phyloP scores from a whole-genome alignment of 2,888 invertebrate genomes.

The Oscheius onirici region DNA sequence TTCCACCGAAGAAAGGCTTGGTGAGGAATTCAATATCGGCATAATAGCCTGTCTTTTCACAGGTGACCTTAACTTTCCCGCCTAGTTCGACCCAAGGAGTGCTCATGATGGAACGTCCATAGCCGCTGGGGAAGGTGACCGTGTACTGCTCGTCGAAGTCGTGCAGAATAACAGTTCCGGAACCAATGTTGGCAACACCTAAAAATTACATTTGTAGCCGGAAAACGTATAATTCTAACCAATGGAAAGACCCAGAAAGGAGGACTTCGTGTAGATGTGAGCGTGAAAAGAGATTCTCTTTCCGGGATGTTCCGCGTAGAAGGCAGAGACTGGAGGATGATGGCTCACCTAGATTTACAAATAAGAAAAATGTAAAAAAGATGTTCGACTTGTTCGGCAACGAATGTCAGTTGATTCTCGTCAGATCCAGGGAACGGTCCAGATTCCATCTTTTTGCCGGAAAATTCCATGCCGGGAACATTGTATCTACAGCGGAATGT shows the following conservation, averaged over 20 bases:
- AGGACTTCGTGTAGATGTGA: constrained; percentile 98
- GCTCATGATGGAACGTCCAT: constrained; percentile 93
- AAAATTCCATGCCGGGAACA: constrained; percentile 51
- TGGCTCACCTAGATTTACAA: constrained; percentile 82
- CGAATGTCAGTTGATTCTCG: constrained; percentile 86
- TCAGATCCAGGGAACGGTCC: constrained; percentile 83
- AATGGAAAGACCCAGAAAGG: constrained; percentile 91
- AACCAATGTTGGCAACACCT: constrained; percentile 92
- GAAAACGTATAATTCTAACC: constrained; percentile 38
- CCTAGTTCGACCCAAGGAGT: constrained; percentile 99
- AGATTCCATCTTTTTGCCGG: constrained; percentile 54
- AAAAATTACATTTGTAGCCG: background rate
- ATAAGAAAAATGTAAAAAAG: background rate
- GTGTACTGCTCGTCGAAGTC: constrained; percentile 88
- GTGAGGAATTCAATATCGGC: constrained; percentile 94
- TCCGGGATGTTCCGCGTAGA: constrained; percentile 94
- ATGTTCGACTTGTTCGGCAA: constrained; percentile 85
- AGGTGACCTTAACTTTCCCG: constrained; percentile 88
- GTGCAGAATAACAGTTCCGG: constrained; percentile 88
- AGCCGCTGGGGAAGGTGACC: constrained; percentile 96
- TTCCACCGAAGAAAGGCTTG: constrained; percentile 76
- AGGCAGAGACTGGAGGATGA: constrained; percentile 98
- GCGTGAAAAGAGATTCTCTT: constrained; percentile 91
- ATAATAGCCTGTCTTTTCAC: constrained; percentile 87
- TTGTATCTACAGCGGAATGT: constrained; percentile 84